These are phyloP conservation scores for Rhinolophus sinicus DNA, from an alignment of 2,113 vertebrate species.

Conservation along the genomic window DNA sequence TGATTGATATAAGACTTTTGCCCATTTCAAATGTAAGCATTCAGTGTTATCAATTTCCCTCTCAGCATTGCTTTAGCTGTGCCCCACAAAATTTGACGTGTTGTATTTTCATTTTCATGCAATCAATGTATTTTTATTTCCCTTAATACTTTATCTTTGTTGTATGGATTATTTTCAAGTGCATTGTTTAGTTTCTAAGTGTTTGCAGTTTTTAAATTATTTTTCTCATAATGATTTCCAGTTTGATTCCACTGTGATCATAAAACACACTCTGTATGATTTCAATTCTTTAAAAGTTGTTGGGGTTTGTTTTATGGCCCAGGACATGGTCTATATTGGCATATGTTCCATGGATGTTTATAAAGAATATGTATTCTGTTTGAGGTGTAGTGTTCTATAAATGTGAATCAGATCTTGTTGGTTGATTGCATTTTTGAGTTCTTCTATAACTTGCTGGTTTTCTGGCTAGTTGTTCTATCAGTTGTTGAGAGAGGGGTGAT, in stretches of 20 bases:
- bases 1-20: neutral
- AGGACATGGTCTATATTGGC: neutral
- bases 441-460: neutral
- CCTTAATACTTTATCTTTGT: neutral
- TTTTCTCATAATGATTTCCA: neutral
- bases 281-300: neutral
- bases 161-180: neutral
- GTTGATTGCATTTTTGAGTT: neutral
- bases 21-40: neutral
- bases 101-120: neutral
- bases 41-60: neutral
- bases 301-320: neutral
- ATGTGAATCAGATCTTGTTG: neutral
- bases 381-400: neutral
- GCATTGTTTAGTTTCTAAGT: neutral
- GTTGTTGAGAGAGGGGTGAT: neutral
- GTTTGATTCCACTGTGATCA: neutral
- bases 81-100: neutral
- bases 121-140: neutral
- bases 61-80: neutral
- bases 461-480: neutral
- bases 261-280: neutral
- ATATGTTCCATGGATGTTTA: neutral
- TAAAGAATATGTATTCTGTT: neutral
- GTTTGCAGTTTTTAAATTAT: neutral